Conservation (phyloP, 2,113 vertebrate species). For the Sebastes schlegelii region DNA sequence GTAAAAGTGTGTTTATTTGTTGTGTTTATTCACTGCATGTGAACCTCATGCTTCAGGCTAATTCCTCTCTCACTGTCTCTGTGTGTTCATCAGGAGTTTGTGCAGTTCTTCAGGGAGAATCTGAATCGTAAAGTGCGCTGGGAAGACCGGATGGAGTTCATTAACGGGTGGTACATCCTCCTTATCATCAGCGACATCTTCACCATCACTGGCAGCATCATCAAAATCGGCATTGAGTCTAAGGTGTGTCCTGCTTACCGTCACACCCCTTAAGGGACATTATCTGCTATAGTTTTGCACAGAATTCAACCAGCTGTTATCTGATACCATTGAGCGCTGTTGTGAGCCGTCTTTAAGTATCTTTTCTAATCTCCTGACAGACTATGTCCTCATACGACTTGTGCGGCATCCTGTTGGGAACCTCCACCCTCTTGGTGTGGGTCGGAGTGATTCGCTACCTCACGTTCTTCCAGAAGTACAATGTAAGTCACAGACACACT, state of each 20-base stretch:
- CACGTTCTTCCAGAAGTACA: slow-evolving; percentile 98
- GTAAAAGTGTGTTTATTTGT: background rate
- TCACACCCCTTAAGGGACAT: background rate
- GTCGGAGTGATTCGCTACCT: slow-evolving; percentile 96
- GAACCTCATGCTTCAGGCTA: background rate
- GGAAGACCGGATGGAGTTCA: slow-evolving; percentile 90
- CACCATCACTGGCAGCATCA: slow-evolving; percentile 89
- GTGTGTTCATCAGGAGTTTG: slow-evolving; percentile 86
- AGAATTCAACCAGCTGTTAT: background rate
- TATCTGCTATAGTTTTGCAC: background rate
- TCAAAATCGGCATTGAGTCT: slow-evolving; percentile 94
- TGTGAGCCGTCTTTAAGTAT: background rate
- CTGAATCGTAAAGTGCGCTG: slow-evolving; percentile 82
- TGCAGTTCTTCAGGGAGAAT: slow-evolving; percentile 83
- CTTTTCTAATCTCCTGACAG: slow-evolving; percentile 73
- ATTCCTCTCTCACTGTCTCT: background rate
- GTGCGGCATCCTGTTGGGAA: slow-evolving; percentile 94
- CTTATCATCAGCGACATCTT: slow-evolving; percentile 92
- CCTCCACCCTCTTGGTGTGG: slow-evolving; percentile 95
- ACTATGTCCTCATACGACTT: slow-evolving; percentile 91
- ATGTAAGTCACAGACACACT: slow-evolving; percentile 83
- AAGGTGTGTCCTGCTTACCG: slow-evolving; percentile 83
- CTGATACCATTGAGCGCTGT: background rate
- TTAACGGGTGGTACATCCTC: slow-evolving; percentile 96
- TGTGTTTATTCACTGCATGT: background rate